Evolutionary conservation across 1,140 invertebrate genomes (phyloP).

Genomic region (Pomacea maculata): DNA sequence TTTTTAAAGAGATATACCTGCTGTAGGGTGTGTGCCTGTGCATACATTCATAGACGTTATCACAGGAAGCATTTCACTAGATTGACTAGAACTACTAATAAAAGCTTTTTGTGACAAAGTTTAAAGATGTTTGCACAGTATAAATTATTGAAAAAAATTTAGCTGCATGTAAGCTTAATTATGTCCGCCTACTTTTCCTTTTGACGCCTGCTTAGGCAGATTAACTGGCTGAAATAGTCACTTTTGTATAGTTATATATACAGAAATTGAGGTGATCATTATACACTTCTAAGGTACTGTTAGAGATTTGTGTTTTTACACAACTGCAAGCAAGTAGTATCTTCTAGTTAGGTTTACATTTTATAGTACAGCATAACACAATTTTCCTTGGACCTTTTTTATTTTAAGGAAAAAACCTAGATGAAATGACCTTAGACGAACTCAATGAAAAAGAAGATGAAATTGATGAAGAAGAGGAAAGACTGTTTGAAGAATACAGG

Average conservation of each 20-base stretch:
- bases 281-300: background rate
- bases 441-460: conserved; percentile 75
- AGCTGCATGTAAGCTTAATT: too few species aligned
- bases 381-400: background rate
- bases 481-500: conserved; percentile 71
- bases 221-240: too few species aligned
- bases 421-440: conserved; percentile 76
- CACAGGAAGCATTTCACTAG: background rate
- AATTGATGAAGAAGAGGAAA: conserved; percentile 88
- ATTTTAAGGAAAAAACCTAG: conserved; percentile 74
- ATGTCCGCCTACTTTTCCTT: too few species aligned
- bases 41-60: background rate
- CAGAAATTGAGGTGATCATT: too few species aligned
- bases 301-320: background rate
- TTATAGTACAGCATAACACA: background rate
- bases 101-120: too few species aligned
- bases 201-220: too few species aligned
- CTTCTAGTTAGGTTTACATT: background rate
- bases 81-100: too few species aligned
- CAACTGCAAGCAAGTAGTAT: background rate
- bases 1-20: background rate
- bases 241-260: too few species aligned
- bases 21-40: background rate
- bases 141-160: too few species aligned
- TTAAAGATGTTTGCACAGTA: too few species aligned